A percentile compares a stretch with the other conserved stretches of the same genome.
Evolutionary conservation across 2,797 vertebrate species (phyloP).

Genomic region (Halcyon smyrnensis): DNA sequence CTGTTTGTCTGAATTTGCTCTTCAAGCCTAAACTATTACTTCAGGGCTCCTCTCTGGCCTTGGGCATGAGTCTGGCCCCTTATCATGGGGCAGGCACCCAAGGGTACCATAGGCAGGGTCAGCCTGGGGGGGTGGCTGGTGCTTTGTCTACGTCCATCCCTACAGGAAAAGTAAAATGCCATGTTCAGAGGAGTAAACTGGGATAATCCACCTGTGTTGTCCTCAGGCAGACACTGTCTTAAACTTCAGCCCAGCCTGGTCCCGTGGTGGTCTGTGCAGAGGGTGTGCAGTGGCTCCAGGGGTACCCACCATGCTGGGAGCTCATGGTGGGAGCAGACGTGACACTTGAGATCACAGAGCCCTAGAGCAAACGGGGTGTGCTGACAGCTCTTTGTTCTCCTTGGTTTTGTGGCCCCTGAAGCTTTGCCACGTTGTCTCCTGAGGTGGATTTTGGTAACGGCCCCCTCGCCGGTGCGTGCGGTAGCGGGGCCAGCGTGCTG

Average conservation of each 20-base stretch:
- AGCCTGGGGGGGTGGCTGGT: neutral
- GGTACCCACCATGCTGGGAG: neutral
- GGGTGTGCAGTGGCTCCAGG: neutral
- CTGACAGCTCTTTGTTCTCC: neutral
- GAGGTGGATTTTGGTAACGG: neutral
- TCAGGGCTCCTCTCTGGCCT: neutral
- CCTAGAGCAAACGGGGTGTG: rapidly evolving
- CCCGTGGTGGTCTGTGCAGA: rapidly evolving
- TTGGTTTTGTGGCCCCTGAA: neutral
- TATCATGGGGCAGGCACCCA: rapidly evolving
- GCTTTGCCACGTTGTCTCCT: neutral
- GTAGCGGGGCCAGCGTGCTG: rapidly evolving
- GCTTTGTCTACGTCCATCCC: neutral
- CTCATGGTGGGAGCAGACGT: rapidly evolving
- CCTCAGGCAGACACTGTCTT: rapidly evolving
- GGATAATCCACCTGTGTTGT: rapidly evolving
- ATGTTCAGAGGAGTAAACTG: rapidly evolving
- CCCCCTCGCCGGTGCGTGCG: rapidly evolving
- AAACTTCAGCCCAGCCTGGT: neutral
- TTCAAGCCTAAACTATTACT: neutral
- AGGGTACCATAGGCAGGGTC: neutral
- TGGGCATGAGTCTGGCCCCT: neutral
- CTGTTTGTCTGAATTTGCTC: neutral
- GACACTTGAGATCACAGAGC: rapidly evolving
- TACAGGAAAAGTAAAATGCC: neutral